Conservation (phyloP, 2,797 vertebrate genomes). For the Tangara arthus region DNA sequence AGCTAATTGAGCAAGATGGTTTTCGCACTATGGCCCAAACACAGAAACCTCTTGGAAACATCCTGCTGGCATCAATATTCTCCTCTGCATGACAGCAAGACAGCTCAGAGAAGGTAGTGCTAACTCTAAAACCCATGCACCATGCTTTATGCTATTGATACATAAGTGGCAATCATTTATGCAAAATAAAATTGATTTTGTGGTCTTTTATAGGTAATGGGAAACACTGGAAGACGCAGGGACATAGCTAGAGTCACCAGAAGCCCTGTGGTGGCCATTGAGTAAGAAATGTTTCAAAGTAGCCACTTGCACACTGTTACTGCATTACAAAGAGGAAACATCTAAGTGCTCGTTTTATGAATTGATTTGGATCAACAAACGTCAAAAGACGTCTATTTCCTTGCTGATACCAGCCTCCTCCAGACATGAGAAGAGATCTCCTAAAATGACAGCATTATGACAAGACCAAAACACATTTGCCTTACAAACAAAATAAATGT, state of each 20-base stretch:
- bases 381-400: neutral
- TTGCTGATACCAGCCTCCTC: conserved; percentile 51
- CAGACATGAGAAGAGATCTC: conserved; percentile 38
- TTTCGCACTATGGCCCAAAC: neutral
- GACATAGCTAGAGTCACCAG: neutral
- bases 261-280: neutral
- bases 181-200: neutral
- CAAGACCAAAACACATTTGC: conserved; percentile 62
- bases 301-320: neutral
- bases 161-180: neutral
- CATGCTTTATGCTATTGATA: neutral
- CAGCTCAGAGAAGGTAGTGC: neutral
- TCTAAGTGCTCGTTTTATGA: neutral
- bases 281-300: neutral
- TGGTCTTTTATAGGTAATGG: neutral
- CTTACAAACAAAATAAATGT: conserved; percentile 68
- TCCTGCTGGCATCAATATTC: neutral
- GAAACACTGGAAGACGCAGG: neutral
- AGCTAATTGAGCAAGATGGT: neutral
- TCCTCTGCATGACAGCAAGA: neutral
- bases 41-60: neutral
- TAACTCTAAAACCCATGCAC: neutral
- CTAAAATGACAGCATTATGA: conserved; percentile 39
- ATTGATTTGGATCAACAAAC: neutral
- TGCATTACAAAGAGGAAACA: neutral